Conservation (phyloP, 2,113 vertebrate genomes). For the Actenoides hombroni region DNA sequence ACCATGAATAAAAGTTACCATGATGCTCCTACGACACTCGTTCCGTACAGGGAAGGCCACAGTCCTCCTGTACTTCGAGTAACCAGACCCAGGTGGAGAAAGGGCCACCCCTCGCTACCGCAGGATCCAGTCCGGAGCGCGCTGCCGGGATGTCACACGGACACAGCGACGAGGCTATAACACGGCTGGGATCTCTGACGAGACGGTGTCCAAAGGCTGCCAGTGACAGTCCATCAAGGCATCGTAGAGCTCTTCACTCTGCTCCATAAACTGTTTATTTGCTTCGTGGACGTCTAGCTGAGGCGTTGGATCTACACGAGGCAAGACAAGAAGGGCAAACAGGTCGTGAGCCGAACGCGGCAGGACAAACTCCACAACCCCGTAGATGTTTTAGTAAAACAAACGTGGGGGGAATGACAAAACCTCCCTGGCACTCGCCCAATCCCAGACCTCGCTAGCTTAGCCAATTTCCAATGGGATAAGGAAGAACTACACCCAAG, state of each 20-base stretch:
- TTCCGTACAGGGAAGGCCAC: background rate
- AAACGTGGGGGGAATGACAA: background rate
- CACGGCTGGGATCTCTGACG: slow-evolving; percentile 75
- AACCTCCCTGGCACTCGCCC: background rate
- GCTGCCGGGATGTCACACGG: background rate
- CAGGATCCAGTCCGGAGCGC: background rate
- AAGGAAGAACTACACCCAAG: background rate
- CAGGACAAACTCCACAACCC: background rate
- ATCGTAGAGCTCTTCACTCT: slow-evolving; percentile 91
- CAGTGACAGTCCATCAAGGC: slow-evolving; percentile 89
- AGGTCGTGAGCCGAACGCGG: background rate
- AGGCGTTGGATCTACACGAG: slow-evolving; percentile 80
- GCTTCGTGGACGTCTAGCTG: slow-evolving; percentile 85
- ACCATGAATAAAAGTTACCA: slow-evolving; percentile 10
- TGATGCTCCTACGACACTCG: slow-evolving; percentile 6
- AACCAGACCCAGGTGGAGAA: background rate
- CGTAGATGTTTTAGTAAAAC: background rate
- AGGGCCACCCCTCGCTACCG: background rate
- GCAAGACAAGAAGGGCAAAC: background rate
- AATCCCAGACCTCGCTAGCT: background rate
- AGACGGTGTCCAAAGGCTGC: slow-evolving; percentile 83
- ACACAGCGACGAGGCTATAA: slow-evolving; percentile 31
- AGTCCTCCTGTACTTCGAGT: background rate
- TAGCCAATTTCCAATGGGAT: background rate
- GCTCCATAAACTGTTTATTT: slow-evolving; percentile 90